phyloP scores from a whole-genome alignment of 23 tunicate genomes.

The Phallusia fumigata region DNA sequence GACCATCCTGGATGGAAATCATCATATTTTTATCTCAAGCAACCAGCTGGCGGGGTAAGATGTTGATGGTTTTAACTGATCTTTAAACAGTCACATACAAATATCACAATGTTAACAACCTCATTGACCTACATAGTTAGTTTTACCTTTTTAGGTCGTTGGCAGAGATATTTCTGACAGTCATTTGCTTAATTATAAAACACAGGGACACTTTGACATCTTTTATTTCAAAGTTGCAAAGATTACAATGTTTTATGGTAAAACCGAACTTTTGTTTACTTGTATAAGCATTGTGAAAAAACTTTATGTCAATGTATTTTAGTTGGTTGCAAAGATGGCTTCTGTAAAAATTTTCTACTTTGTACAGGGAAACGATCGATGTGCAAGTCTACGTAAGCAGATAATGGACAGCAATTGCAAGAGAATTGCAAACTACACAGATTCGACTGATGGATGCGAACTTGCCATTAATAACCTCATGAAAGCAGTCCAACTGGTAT shows the following conservation, averaged over 20 bases:
- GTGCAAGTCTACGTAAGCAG: not conserved
- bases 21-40: constrained; percentile 37
- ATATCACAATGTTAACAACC: too few relatives aligned
- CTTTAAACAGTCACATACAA: too few relatives aligned
- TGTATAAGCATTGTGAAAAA: not conserved
- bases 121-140: too few relatives aligned
- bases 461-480: constrained; percentile 21
- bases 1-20: constrained; percentile 35
- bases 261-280: too few relatives aligned
- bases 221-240: too few relatives aligned
- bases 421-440: not conserved
- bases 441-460: constrained; percentile 14
- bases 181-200: too few relatives aligned
- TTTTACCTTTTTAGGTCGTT: too few relatives aligned
- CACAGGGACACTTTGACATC: too few relatives aligned
- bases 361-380: not conserved
- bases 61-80: not conserved
- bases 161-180: too few relatives aligned
- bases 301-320: not conserved
- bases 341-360: not conserved
- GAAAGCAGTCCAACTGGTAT: constrained; percentile 39
- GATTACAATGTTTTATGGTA: too few relatives aligned
- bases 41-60: not conserved
- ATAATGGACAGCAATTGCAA: not conserved
- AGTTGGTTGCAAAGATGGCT: not conserved